These are phyloP conservation scores for Chamaetylas fuelleborni DNA, from an alignment of 2,113 vertebrate species.

Conservation along the genomic window DNA sequence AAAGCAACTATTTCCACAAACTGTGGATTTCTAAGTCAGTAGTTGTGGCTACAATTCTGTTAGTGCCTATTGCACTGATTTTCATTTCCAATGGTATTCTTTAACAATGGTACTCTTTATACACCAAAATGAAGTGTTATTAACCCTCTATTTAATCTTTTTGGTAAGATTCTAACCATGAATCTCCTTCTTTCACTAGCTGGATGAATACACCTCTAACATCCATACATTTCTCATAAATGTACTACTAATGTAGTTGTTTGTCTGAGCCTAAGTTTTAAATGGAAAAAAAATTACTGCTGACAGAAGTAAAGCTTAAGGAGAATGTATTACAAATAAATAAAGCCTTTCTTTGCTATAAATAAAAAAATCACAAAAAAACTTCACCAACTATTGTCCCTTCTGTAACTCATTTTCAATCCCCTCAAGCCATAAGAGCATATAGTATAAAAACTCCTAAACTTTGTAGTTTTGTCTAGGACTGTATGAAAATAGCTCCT, in stretches of 20 bases:
- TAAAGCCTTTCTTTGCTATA: background rate
- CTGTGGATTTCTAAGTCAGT: background rate
- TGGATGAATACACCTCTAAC: background rate
- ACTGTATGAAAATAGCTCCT: background rate
- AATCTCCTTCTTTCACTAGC: background rate
- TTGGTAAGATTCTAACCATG: background rate
- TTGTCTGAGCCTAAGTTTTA: background rate
- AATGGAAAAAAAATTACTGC: background rate
- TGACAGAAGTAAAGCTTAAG: background rate
- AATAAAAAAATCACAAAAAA: background rate
- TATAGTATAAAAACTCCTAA: background rate
- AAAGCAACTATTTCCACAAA: conserved; percentile 23
- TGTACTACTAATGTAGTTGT: background rate
- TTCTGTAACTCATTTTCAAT: background rate
- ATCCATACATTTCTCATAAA: background rate
- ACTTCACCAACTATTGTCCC: background rate
- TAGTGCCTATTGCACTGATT: background rate
- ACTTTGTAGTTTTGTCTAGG: background rate
- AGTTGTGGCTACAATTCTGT: background rate
- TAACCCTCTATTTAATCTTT: background rate
- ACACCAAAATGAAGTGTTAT: background rate
- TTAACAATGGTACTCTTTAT: background rate
- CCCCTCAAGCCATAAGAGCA: background rate
- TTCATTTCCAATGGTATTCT: background rate
- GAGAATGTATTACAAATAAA: background rate